phyloP scores from a whole-genome alignment of 2,888 invertebrate species.

The Cryptocephalus moraei region DNA sequence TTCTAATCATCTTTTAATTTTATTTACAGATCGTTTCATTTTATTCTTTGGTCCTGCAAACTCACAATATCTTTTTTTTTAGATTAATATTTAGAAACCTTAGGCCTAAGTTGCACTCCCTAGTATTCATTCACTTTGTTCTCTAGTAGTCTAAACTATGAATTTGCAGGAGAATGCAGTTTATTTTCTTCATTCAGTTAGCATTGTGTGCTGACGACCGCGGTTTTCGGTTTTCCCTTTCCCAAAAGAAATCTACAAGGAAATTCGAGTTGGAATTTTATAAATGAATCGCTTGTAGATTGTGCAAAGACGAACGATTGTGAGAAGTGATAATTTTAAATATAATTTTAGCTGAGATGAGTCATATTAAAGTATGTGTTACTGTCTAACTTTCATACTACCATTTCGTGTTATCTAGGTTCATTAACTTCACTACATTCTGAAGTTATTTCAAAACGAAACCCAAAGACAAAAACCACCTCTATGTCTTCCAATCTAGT shows the following conservation, averaged over 20 bases:
- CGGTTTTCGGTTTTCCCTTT: slow-evolving; percentile 14
- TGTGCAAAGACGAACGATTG: no score
- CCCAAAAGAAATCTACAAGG: no score
- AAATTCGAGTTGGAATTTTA: no score
- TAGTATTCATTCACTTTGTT: background rate
- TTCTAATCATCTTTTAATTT: no score
- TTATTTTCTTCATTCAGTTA: slow-evolving; percentile 9
- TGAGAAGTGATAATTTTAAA: no score
- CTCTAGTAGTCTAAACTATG: slow-evolving; percentile 20
- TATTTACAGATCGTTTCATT: background rate
- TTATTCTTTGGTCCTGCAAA: slow-evolving; percentile 19
- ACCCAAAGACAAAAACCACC: slow-evolving; percentile 17
- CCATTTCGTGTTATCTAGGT: no score
- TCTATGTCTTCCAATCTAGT: slow-evolving; percentile 12
- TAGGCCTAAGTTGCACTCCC: slow-evolving; percentile 25
- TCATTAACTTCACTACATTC: no score
- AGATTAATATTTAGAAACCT: slow-evolving; percentile 17
- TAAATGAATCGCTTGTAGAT: no score
- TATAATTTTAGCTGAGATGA: background rate
- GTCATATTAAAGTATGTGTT: no score
- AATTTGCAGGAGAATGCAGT: slow-evolving; percentile 19
- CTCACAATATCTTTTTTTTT: slow-evolving; percentile 15
- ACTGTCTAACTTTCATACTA: no score
- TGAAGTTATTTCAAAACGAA: slow-evolving; percentile 6
- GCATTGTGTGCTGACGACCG: slow-evolving; percentile 18